These are phyloP conservation scores for Tamias sibiricus DNA, from an alignment of 2,113 vertebrate species.

Conservation along the genomic window DNA sequence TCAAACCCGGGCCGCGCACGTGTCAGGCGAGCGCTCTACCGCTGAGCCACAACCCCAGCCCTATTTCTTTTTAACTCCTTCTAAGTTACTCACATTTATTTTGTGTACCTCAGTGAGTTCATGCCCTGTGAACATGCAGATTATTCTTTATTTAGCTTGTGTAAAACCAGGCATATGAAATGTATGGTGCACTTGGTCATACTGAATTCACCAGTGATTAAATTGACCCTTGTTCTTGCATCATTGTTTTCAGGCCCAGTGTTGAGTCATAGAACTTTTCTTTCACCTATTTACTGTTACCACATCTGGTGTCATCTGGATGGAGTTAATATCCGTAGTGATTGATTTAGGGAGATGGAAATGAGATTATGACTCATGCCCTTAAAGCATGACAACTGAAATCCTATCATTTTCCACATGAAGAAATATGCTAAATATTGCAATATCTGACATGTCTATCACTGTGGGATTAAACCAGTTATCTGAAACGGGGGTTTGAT, in stretches of 20 bases:
- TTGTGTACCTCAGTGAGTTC: not conserved
- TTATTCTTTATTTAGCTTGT: not conserved
- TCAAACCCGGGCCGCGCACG: too few relatives aligned
- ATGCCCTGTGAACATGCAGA: not conserved
- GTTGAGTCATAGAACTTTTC: constrained; percentile 41
- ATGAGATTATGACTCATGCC: constrained; percentile 65
- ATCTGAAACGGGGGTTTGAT: constrained; percentile 44
- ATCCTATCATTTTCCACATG: constrained; percentile 65
- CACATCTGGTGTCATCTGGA: constrained; percentile 4
- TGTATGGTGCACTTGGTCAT: not conserved
- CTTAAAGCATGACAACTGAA: constrained; percentile 58
- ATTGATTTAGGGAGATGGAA: constrained; percentile 64
- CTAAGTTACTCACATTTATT: not conserved
- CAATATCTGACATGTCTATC: constrained; percentile 63
- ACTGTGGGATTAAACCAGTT: constrained; percentile 54
- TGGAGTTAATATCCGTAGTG: constrained; percentile 42
- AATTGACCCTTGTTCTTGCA: not conserved
- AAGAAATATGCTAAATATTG: constrained; percentile 70
- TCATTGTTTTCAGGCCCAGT: constrained; percentile 1
- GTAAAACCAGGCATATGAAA: not conserved
- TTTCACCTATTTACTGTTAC: not conserved
- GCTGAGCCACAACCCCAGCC: too few relatives aligned
- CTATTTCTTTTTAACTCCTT: not conserved
- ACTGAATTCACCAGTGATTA: not conserved
- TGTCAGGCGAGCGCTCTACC: too few relatives aligned